Evolutionary conservation across 2,113 vertebrate genomes (phyloP).

Genomic region (Sula dactylatra): DNA sequence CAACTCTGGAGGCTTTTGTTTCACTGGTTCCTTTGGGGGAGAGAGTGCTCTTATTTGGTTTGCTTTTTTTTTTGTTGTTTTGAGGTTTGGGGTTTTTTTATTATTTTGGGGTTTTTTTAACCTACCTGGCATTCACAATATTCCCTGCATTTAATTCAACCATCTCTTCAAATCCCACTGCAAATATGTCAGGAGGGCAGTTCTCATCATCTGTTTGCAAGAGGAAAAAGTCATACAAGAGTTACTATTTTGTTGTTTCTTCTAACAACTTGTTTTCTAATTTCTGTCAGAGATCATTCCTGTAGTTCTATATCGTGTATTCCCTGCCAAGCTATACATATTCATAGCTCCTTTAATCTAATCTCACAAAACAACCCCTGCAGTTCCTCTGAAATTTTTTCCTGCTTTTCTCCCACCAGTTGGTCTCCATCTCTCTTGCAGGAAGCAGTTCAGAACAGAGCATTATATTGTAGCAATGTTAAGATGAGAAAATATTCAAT

Average conservation of each 20-base stretch:
- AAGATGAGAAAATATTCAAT: neutral
- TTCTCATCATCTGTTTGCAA: slow-evolving; percentile 63
- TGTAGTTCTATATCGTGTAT: neutral
- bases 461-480: neutral
- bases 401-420: slow-evolving; percentile 20
- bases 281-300: slow-evolving; percentile 25
- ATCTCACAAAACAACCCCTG: slow-evolving; percentile 49
- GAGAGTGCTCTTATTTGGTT: neutral
- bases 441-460: slow-evolving; percentile 5
- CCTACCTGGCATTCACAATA: slow-evolving; percentile 82
- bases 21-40: neutral
- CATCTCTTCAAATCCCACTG: slow-evolving; percentile 85
- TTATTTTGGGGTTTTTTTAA: neutral
- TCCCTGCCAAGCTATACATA: slow-evolving; percentile 32
- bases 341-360: slow-evolving; percentile 53
- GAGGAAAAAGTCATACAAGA: neutral
- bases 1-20: neutral
- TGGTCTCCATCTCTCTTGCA: slow-evolving; percentile 20
- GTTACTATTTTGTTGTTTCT: neutral
- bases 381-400: slow-evolving; percentile 21
- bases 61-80: neutral
- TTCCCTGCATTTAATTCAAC: slow-evolving; percentile 83
- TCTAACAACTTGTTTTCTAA: neutral
- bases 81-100: neutral
- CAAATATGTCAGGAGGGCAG: slow-evolving; percentile 79